Evolutionary conservation across 1,140 invertebrate genomes (phyloP), one percentile per base, ranked within the genome.

Genomic region (Scaptomyza montana): DNA sequence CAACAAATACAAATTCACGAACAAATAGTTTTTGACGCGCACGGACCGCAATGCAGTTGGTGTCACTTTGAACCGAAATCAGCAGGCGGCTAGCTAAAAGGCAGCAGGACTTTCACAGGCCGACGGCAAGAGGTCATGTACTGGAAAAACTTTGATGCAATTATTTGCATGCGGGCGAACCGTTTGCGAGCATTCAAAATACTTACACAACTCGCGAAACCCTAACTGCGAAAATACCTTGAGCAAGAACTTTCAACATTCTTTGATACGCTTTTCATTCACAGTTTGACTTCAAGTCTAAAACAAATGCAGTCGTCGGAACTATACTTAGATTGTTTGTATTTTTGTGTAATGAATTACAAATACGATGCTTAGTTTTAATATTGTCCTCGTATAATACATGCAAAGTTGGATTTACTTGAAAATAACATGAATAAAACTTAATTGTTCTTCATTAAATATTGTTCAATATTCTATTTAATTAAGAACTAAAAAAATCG

Each of bases 11-110:
- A 80, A 85, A 75, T 85, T 66, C 70, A 55, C 70, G 50, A 77
- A 55, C 74, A 74, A 85, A 85, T 81, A 86, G 69, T 81, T 85
- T 86, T 81, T 85, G 78, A 85, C 78, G 81, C 78, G 74, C 69
- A 56, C 76, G 63, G 64, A 64, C 81, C 82, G 81, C 81, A 85
- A 63, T 87, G 82, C 82, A 86, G 81, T 86, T 71, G 74, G 62
- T 85, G 81, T 86, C 80, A 86, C 59, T 85, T 77, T 63, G 61
- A 80, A 43, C 63, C 63, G 63, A 64, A 57, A 65, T 64, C 28
- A 59, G 39, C 63, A 73, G 67, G n/a, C 45, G 39, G 39, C n/a
- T 5, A 12, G 33, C 33, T 8, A 36, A 36, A 36, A 36, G 33
- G 12, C 39, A 43, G 12, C 16, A 36, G 50, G 13, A 36, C 10